Conservation (phyloP, 2,888 invertebrate genomes). For the Ypsolopha sequella region DNA sequence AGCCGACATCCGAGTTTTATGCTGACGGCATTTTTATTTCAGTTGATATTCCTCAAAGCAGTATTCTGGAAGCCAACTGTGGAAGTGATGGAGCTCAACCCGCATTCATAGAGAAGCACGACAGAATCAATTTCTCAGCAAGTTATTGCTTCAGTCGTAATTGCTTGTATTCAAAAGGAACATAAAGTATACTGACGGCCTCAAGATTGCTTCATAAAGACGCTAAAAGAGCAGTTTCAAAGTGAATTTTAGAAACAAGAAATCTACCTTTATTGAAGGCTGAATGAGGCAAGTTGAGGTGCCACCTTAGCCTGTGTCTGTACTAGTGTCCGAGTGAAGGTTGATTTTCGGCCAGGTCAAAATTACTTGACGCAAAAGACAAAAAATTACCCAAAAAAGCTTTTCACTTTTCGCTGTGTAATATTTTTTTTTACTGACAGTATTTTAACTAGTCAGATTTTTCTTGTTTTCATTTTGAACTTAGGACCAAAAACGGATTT, state of each 20-base stretch:
- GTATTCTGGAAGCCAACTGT: too few relatives aligned
- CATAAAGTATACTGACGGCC: constrained; percentile 39
- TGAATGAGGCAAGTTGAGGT: neutral
- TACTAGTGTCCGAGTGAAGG: too few relatives aligned
- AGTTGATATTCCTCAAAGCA: neutral
- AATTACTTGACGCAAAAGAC: too few relatives aligned
- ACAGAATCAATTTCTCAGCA: constrained; percentile 37
- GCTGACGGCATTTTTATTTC: constrained; percentile 60
- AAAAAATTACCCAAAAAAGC: too few relatives aligned
- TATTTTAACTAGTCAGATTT: too few relatives aligned
- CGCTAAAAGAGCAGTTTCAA: constrained; percentile 28
- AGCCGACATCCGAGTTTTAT: constrained; percentile 48
- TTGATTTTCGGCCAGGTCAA: too few relatives aligned
- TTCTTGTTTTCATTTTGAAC: too few relatives aligned
- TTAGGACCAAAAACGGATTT: too few relatives aligned
- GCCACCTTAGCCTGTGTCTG: too few relatives aligned
- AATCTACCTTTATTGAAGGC: constrained; percentile 17
- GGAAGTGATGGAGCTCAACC: neutral
- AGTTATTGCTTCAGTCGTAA: constrained; percentile 40
- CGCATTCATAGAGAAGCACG: neutral
- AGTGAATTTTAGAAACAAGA: constrained; percentile 17
- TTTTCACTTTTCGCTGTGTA: too few relatives aligned
- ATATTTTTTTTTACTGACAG: too few relatives aligned
- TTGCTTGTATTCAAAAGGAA: constrained; percentile 43
- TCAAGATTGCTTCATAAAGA: constrained; percentile 47